Percentiles rank a stretch among this genome's conserved stretches.
Conservation (phyloP, 2,797 vertebrate species). For the Sebastes trivittatus region DNA sequence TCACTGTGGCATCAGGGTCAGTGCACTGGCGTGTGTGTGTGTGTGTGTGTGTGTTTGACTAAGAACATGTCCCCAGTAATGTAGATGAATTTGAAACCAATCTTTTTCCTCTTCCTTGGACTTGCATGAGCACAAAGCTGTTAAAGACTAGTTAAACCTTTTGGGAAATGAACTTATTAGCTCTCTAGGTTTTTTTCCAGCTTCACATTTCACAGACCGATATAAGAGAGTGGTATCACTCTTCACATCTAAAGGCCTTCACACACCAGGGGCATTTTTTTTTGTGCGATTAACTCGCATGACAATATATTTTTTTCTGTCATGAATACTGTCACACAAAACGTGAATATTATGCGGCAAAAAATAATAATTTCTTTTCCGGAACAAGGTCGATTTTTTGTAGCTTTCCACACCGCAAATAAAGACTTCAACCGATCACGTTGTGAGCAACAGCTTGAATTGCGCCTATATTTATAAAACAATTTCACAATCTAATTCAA, state of each 20-base stretch:
- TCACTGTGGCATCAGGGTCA: slow-evolving; percentile 54
- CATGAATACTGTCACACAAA: too few species aligned
- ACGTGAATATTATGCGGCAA: rapidly evolving
- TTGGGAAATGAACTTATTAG: neutral
- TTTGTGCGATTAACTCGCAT: too few species aligned
- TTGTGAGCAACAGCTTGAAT: too few species aligned
- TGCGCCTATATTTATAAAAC: too few species aligned
- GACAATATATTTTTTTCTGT: too few species aligned
- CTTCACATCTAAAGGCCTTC: too few species aligned
- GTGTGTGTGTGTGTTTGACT: neutral
- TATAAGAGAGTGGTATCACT: neutral
- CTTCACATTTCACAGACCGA: neutral
- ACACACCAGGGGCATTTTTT: too few species aligned
- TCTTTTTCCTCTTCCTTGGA: neutral
- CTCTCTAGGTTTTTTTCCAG: neutral
- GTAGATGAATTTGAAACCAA: neutral
- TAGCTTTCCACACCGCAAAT: too few species aligned
- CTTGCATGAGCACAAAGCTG: neutral
- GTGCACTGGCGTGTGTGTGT: neutral
- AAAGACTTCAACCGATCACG: too few species aligned
- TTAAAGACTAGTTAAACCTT: neutral
- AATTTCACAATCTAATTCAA: slow-evolving; percentile 38
- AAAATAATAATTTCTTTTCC: too few species aligned
- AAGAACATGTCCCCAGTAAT: neutral
- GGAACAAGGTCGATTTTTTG: too few species aligned